A percentile compares a stretch with the other conserved stretches of the same genome.
Evolutionary conservation across 2,797 vertebrate genomes (phyloP).

Genomic region (Orestias chungarensis): DNA sequence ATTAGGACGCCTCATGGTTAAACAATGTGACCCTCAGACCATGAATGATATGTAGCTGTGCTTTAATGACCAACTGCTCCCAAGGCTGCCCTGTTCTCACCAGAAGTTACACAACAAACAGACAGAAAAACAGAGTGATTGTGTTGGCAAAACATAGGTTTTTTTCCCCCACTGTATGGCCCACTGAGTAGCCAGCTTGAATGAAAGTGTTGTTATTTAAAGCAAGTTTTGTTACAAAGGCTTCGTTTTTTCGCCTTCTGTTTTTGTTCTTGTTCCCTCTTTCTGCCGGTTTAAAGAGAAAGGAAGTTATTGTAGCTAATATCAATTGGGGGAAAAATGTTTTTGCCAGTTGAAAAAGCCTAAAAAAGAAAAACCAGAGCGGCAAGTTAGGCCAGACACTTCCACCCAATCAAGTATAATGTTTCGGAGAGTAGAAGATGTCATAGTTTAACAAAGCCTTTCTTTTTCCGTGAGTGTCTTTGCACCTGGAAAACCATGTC

Average conservation of each 20-base stretch:
- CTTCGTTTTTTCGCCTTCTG: slow-evolving; percentile 15
- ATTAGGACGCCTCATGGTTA: slow-evolving; percentile 11
- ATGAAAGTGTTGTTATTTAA: slow-evolving; percentile 15
- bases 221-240: background rate
- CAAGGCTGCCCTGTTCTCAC: slow-evolving; percentile 28
- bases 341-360: slow-evolving; percentile 27
- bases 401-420: slow-evolving; percentile 60
- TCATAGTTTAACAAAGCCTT: slow-evolving; percentile 51
- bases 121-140: slow-evolving; percentile 31
- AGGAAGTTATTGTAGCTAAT: slow-evolving; percentile 56
- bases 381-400: slow-evolving; percentile 47
- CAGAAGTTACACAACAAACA: slow-evolving; percentile 57
- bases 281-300: slow-evolving; percentile 30
- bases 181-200: slow-evolving; percentile 14
- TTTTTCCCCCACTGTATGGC: slow-evolving; percentile 6
- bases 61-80: slow-evolving; percentile 18
- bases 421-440: slow-evolving; percentile 33
- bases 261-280: slow-evolving; percentile 29
- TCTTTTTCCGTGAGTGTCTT: slow-evolving; percentile 30
- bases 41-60: slow-evolving; percentile 27
- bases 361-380: slow-evolving; percentile 20
- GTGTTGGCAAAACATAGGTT: slow-evolving; percentile 47
- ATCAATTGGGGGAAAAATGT: slow-evolving; percentile 51
- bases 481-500: slow-evolving; percentile 27
- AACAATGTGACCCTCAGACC: slow-evolving; percentile 22